phyloP scores from a whole-genome alignment of 2,888 invertebrate genomes.

The Strigamia transsilvanica region DNA sequence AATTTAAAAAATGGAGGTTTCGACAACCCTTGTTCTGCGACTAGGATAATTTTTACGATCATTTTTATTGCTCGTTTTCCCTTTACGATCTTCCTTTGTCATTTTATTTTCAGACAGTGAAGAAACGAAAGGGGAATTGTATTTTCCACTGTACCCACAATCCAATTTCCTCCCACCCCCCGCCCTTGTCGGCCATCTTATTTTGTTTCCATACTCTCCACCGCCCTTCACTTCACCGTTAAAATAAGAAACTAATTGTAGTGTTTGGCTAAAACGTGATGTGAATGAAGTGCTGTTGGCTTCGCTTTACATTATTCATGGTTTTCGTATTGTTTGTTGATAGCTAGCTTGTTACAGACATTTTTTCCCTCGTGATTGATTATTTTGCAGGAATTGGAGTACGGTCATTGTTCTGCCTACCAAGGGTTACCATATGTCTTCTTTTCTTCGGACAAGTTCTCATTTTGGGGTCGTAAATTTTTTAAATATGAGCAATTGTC shows the following conservation, averaged over 20 bases:
- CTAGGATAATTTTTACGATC: slow-evolving; percentile 15
- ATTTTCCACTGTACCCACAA: background rate
- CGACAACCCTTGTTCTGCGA: slow-evolving; percentile 15
- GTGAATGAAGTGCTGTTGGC: background rate
- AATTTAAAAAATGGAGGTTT: slow-evolving; percentile 15
- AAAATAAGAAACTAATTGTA: slow-evolving; percentile 14
- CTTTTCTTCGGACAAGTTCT: too few relatives aligned
- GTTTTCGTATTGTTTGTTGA: background rate
- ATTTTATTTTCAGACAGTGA: background rate
- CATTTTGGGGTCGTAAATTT: too few relatives aligned
- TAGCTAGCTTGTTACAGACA: background rate
- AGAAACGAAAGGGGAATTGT: background rate
- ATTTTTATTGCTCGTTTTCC: slow-evolving; percentile 18
- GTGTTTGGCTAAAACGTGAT: background rate
- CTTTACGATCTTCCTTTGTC: slow-evolving; percentile 16
- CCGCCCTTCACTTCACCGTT: background rate
- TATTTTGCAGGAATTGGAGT: too few relatives aligned
- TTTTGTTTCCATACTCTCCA: background rate
- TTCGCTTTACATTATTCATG: slow-evolving; percentile 15
- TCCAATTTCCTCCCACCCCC: background rate
- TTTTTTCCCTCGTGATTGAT: background rate
- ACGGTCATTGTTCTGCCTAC: too few relatives aligned
- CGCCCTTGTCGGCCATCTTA: background rate
- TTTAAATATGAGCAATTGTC: too few relatives aligned
- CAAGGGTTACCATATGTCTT: too few relatives aligned